Conservation (phyloP, 2,888 invertebrate species). For the Pardosa pseudoannulata region DNA sequence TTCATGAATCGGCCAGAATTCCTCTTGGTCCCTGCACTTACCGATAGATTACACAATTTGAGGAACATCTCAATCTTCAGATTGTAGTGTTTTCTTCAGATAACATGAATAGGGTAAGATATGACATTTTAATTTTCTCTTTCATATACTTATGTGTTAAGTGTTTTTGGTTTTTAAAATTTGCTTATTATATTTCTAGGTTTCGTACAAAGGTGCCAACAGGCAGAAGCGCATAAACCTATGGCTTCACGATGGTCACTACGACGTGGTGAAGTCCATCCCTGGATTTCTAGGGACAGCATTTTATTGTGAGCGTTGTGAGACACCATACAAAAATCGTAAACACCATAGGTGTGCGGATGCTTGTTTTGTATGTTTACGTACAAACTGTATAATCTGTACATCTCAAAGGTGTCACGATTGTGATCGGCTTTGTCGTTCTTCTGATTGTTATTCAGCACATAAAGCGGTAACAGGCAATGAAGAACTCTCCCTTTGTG, state of each 20-base stretch:
- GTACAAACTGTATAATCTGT: no score
- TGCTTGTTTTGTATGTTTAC: neutral
- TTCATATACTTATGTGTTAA: neutral
- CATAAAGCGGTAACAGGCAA: neutral
- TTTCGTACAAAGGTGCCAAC: neutral
- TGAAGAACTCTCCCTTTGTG: neutral
- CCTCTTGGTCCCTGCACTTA: neutral
- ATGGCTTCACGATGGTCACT: neutral
- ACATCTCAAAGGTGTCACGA: slow-evolving; percentile 17
- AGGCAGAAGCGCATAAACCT: neutral
- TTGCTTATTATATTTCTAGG: neutral
- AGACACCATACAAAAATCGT: neutral
- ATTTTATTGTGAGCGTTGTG: neutral
- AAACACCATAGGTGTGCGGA: neutral
- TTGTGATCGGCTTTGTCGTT: slow-evolving; percentile 17
- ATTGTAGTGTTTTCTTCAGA: no score
- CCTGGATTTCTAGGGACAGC: neutral
- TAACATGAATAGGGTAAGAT: neutral
- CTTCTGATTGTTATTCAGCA: neutral
- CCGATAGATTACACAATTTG: neutral
- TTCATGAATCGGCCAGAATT: neutral
- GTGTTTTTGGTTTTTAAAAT: neutral
- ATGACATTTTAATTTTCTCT: neutral
- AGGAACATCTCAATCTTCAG: neutral
- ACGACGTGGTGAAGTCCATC: neutral